Percentiles rank a stretch among this genome's conserved stretches.
Evolutionary conservation across 2,888 invertebrate genomes (phyloP).

Genomic region (Schizotus pectinicornis): DNA sequence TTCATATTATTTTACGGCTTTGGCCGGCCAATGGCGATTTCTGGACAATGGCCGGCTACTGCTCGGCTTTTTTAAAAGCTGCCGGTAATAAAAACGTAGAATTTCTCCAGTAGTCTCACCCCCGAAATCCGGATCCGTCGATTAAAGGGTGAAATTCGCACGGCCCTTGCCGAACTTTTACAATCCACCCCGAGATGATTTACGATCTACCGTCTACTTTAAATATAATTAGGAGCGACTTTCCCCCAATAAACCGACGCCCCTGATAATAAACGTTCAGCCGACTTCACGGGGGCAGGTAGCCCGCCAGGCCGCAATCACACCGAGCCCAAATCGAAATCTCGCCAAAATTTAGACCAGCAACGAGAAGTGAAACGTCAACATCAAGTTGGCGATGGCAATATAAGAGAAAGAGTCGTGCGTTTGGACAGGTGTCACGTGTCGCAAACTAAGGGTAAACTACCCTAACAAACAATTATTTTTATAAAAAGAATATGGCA

Average conservation of each 20-base stretch:
- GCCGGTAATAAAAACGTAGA: constrained; percentile 24
- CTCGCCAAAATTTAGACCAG: neutral
- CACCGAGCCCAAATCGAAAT: neutral
- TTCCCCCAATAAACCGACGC: constrained; percentile 18
- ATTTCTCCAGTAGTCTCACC: constrained; percentile 6
- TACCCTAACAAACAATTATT: too few relatives aligned
- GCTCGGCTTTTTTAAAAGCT: constrained; percentile 23
- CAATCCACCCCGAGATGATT: constrained; percentile 21
- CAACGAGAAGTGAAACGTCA: neutral
- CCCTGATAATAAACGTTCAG: neutral
- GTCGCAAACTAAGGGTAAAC: too few relatives aligned
- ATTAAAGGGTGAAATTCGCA: constrained; percentile 16
- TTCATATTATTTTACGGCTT: too few relatives aligned
- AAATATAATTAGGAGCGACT: constrained; percentile 27
- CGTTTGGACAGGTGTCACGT: too few relatives aligned
- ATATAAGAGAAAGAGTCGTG: too few relatives aligned
- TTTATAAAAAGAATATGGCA: too few relatives aligned
- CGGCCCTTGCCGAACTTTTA: constrained; percentile 11
- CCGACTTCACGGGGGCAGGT: neutral
- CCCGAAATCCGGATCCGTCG: neutral
- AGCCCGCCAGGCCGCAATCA: constrained; percentile 10
- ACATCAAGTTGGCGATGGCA: too few relatives aligned
- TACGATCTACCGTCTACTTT: constrained; percentile 25
- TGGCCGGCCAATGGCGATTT: too few relatives aligned
- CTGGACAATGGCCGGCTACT: constrained; percentile 6